Conservation (phyloP, 1,140 invertebrate species). For the Saccostrea cuccullata region DNA sequence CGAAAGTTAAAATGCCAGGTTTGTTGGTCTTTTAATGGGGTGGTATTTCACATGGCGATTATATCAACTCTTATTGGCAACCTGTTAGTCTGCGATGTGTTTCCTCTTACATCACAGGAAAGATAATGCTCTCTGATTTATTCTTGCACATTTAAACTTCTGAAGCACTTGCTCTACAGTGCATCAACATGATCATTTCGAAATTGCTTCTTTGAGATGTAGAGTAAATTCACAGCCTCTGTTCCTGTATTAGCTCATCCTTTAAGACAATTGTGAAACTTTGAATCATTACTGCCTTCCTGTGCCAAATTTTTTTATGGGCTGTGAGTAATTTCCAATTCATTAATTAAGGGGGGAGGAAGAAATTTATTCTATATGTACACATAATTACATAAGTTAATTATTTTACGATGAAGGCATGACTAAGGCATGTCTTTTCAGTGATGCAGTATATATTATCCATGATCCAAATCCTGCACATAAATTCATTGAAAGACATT, state of each 20-base stretch:
- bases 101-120: conserved; percentile 11
- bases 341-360: neutral
- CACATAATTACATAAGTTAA: too few species aligned
- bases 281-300: neutral
- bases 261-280: neutral
- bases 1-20: conserved; percentile 5
- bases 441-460: neutral
- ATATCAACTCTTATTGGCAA: conserved; percentile 20
- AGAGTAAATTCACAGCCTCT: neutral
- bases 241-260: neutral
- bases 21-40: neutral
- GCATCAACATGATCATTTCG: neutral
- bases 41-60: conserved; percentile 13
- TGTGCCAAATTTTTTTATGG: neutral
- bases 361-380: neutral
- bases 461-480: neutral
- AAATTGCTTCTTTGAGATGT: neutral
- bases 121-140: conserved; percentile 17
- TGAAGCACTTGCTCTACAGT: neutral
- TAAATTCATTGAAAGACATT: neutral
- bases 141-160: neutral
- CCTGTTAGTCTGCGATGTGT: conserved; percentile 7
- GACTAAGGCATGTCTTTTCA: neutral
- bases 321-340: neutral
- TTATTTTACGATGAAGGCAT: conserved; percentile 10